A percentile compares a stretch with the other conserved stretches of the same genome.
phyloP scores from a whole-genome alignment of 2,113 vertebrate species.

The Lasiurus cinereus region DNA sequence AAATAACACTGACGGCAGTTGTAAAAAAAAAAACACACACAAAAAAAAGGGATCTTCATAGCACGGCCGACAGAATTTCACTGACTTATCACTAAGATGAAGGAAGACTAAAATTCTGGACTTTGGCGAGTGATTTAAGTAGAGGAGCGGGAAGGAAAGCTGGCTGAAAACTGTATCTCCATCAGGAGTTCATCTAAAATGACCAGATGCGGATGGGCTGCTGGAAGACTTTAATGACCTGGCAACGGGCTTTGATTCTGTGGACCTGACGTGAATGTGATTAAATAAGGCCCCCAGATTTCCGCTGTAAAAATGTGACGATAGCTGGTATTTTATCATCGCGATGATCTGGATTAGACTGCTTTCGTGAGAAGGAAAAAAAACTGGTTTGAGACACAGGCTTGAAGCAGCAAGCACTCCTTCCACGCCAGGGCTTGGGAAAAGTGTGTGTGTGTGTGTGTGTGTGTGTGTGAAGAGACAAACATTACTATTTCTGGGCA shows the following conservation, averaged over 20 bases:
- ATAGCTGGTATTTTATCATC: slow-evolving; percentile 27
- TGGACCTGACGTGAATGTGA: slow-evolving; percentile 44
- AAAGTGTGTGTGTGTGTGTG: background rate
- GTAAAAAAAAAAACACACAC: slow-evolving; percentile 52
- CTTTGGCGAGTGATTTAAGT: slow-evolving; percentile 38
- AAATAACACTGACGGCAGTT: slow-evolving; percentile 11
- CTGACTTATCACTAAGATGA: slow-evolving; percentile 27
- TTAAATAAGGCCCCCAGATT: slow-evolving; percentile 10
- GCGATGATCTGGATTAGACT: background rate
- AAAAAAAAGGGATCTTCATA: slow-evolving; percentile 68
- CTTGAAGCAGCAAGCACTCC: background rate
- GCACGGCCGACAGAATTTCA: slow-evolving; percentile 15
- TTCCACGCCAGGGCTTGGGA: background rate
- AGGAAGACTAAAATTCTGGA: background rate
- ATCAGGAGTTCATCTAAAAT: slow-evolving; percentile 58
- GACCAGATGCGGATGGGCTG: slow-evolving; percentile 29
- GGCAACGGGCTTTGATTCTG: background rate
- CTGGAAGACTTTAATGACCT: slow-evolving; percentile 61
- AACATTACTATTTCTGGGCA: background rate
- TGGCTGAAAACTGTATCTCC: slow-evolving; percentile 24
- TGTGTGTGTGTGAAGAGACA: background rate
- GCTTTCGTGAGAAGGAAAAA: background rate
- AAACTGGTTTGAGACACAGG: background rate
- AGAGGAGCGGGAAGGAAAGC: slow-evolving; percentile 22
- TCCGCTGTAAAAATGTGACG: slow-evolving; percentile 30